A percentile compares a stretch with the other conserved stretches of the same genome.
phyloP scores from a whole-genome alignment of 2,113 vertebrate species.

The Addax nasomaculatus region DNA sequence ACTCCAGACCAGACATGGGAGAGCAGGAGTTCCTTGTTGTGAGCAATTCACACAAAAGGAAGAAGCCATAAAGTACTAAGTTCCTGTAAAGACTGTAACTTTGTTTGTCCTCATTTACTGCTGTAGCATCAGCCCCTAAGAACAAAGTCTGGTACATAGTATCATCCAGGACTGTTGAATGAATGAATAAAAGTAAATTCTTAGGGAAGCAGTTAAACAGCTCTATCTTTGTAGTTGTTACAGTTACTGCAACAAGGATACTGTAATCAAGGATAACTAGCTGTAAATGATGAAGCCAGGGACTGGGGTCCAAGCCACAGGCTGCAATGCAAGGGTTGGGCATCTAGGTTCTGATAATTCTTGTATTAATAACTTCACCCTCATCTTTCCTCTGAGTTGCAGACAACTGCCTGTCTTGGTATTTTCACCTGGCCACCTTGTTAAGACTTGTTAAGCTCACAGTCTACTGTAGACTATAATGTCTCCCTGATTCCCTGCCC shows the following conservation, averaged over 20 bases:
- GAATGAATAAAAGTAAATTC: neutral
- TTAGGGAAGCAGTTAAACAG: neutral
- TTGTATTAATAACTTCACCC: neutral
- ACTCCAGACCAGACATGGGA: neutral
- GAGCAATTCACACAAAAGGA: neutral
- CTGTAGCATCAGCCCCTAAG: neutral
- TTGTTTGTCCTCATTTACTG: neutral
- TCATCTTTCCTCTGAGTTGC: neutral
- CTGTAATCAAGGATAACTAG: neutral
- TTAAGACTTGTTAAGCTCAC: neutral
- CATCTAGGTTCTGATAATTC: neutral
- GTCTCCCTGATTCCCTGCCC: neutral
- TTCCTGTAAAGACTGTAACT: neutral
- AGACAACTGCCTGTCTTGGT: neutral
- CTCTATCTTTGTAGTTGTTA: neutral
- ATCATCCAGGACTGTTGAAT: neutral
- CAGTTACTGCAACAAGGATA: neutral
- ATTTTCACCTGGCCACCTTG: neutral
- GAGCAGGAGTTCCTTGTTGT: neutral
- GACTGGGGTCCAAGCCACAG: neutral
- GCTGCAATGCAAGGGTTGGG: neutral
- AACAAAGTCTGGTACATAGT: neutral
- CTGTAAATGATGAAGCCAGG: neutral
- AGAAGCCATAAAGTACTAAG: conserved; percentile 26
- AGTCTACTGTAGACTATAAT: neutral